Conservation (phyloP, 2,113 vertebrate species). For the Rousettus leschenaultii region DNA sequence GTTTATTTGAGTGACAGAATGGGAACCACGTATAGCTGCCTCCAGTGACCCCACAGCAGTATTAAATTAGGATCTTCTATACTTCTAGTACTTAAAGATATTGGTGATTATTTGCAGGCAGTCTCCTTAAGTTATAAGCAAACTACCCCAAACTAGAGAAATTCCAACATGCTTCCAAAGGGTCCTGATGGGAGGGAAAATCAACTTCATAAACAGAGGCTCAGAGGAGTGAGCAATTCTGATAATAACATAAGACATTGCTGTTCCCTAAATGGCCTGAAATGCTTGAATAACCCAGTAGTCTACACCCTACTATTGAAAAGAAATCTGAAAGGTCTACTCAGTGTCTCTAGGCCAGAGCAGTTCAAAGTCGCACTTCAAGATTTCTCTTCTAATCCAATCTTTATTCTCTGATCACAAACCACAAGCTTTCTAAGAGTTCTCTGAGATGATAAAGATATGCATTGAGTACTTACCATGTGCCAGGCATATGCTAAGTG, state of each 20-base stretch:
- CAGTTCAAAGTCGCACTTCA: not conserved
- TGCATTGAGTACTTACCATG: slow-evolving; percentile 64
- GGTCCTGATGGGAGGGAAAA: not conserved
- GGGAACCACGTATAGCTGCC: not conserved
- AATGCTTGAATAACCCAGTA: not conserved
- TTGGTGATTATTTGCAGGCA: not conserved
- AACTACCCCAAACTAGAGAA: not conserved
- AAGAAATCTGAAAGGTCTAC: not conserved
- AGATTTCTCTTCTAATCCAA: not conserved
- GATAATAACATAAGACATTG: not conserved
- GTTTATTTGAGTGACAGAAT: not conserved
- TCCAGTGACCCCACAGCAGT: not conserved
- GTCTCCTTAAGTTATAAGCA: not conserved
- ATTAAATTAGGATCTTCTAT: not conserved
- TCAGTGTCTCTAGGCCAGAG: not conserved
- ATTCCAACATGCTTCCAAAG: not conserved
- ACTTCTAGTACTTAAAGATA: not conserved
- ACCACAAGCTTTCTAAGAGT: not conserved
- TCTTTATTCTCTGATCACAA: not conserved
- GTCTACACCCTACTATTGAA: not conserved
- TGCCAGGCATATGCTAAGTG: slow-evolving; percentile 59
- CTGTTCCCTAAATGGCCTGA: not conserved
- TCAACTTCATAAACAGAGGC: not conserved
- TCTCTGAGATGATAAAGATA: slow-evolving; percentile 63
- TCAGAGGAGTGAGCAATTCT: not conserved